phyloP scores from a whole-genome alignment of 1,140 invertebrate genomes.

The Akabosia matsudoensis region DNA sequence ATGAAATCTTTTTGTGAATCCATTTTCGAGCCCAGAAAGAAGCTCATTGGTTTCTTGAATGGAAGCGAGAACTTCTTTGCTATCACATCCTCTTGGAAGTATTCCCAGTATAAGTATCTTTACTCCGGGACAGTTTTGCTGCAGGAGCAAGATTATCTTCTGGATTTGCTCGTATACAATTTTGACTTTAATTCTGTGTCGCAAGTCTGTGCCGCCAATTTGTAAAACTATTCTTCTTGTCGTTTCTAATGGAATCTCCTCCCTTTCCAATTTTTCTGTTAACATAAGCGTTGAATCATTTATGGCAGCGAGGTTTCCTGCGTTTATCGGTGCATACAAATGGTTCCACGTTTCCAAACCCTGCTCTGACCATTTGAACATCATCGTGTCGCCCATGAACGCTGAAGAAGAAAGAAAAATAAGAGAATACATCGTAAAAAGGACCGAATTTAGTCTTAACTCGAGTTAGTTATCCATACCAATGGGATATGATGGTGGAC shows the following conservation, averaged over 20 bases:
- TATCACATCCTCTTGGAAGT: constrained; percentile 11
- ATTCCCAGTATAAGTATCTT: constrained; percentile 32
- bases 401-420: background rate
- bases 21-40: constrained; percentile 26
- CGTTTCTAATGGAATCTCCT: constrained; percentile 20
- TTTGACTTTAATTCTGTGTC: constrained; percentile 25
- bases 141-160: constrained; percentile 29
- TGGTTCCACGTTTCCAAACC: constrained; percentile 24
- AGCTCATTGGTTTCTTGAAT: constrained; percentile 28
- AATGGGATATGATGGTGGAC: background rate
- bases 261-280: constrained; percentile 23
- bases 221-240: constrained; percentile 17
- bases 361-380: constrained; percentile 16
- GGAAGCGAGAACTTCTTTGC: background rate
- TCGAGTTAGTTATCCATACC: background rate
- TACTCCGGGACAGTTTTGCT: constrained; percentile 24
- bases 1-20: constrained; percentile 23
- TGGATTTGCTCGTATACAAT: constrained; percentile 30
- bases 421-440: too few relatives aligned
- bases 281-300: constrained; percentile 27
- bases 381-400: constrained; percentile 23
- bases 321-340: constrained; percentile 19
- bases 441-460: too few relatives aligned
- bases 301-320: constrained; percentile 18
- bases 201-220: constrained; percentile 23